Evolutionary conservation across 2,113 vertebrate species (phyloP).

Genomic region (Progne subis): DNA sequence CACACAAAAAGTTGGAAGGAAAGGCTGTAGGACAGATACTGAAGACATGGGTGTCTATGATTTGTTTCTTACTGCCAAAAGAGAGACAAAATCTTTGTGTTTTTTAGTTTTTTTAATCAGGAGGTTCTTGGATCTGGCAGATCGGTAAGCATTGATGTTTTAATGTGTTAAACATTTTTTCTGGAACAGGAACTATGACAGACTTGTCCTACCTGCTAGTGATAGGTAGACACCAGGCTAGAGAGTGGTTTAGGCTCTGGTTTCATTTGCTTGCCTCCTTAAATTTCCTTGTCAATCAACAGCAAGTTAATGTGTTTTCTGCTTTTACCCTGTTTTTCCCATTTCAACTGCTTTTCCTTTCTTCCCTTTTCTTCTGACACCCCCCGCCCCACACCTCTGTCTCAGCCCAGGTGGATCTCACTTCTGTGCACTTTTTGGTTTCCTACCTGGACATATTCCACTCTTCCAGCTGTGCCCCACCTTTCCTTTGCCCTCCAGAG

Average conservation of each 20-base stretch:
- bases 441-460: conserved; percentile 61
- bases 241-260: background rate
- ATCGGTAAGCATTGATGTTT: background rate
- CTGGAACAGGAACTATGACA: background rate
- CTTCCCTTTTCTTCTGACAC: background rate
- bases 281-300: background rate
- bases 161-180: background rate
- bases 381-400: accelerated
- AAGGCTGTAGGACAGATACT: background rate
- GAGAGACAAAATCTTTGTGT: background rate
- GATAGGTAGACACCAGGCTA: background rate
- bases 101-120: background rate
- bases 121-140: background rate
- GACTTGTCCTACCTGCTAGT: background rate
- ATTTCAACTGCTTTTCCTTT: background rate
- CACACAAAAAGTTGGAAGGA: background rate
- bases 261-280: background rate
- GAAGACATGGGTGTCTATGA: background rate
- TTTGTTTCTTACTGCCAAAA: background rate
- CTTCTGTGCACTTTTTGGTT: background rate
- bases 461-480: conserved; percentile 57
- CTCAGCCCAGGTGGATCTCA: background rate
- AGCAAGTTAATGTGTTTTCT: background rate
- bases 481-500: conserved; percentile 54
- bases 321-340: background rate